These are phyloP conservation scores for Sturnira hondurensis DNA, from an alignment of 2,113 vertebrate genomes.

Conservation along the genomic window DNA sequence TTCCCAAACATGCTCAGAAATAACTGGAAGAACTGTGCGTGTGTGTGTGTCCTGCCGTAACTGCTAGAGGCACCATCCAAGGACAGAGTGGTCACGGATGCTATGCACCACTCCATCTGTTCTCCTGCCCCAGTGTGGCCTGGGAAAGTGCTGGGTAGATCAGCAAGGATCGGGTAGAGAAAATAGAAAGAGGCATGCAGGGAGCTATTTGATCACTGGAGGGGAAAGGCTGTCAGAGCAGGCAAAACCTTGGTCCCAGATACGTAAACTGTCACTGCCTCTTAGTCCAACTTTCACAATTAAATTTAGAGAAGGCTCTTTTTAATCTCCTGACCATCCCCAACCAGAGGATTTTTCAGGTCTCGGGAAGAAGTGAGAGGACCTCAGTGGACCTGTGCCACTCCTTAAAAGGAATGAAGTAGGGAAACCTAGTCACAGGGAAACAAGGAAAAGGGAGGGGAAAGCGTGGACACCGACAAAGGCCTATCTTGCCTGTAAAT, in stretches of 20 bases:
- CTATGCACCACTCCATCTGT: background rate
- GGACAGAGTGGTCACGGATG: background rate
- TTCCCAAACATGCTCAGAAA: background rate
- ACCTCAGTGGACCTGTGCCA: background rate
- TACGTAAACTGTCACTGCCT: conserved; percentile 40
- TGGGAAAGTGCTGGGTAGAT: background rate
- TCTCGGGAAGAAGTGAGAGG: background rate
- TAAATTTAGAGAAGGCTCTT: conserved; percentile 19
- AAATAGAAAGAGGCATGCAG: background rate
- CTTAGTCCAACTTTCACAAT: conserved; percentile 18
- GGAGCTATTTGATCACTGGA: background rate
- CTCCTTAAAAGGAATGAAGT: conserved; percentile 13
- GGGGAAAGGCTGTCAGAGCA: background rate
- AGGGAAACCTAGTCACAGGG: background rate
- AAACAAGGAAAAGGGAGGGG: background rate
- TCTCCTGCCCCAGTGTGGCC: background rate
- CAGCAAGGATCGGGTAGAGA: background rate
- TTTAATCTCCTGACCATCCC: background rate
- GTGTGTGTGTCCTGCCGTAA: background rate
- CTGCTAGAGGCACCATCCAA: background rate
- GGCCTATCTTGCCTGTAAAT: background rate
- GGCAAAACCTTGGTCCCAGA: background rate
- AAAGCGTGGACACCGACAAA: background rate
- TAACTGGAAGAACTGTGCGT: background rate
- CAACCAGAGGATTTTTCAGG: background rate